Percentiles rank a stretch among this genome's conserved stretches.
phyloP scores from a whole-genome alignment of 2,797 vertebrate genomes.

The Rachycentron canadum region DNA sequence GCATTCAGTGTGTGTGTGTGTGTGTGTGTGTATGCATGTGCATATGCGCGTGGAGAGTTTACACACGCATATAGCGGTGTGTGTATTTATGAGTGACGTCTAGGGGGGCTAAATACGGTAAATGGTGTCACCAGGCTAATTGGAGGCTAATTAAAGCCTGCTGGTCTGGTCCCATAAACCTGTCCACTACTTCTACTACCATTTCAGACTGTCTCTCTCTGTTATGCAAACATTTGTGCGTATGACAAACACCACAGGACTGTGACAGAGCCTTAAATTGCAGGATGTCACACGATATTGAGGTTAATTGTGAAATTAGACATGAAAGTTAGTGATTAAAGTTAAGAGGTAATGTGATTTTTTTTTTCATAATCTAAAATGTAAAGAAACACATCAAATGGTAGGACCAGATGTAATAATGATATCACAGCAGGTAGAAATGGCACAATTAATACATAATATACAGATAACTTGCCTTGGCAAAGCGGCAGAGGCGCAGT shows the following conservation, averaged over 20 bases:
- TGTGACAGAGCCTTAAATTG: conserved; percentile 15
- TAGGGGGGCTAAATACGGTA: conserved; percentile 75
- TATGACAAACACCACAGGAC: conserved; percentile 34
- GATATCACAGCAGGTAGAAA: background rate
- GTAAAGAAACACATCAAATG: background rate
- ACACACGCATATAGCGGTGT: conserved; percentile 41
- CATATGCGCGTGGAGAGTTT: conserved; percentile 44
- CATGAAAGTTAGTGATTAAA: background rate
- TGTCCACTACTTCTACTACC: conserved; percentile 67
- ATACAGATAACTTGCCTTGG: conserved; percentile 86
- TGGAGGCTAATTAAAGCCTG: conserved; percentile 84
- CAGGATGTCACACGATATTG: conserved; percentile 22
- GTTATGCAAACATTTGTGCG: conserved; percentile 14
- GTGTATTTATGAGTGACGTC: conserved; percentile 72
- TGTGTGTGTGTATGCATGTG: conserved; percentile 20
- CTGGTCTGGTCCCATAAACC: conserved; percentile 78
- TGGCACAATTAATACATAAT: background rate
- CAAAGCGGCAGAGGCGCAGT: conserved; percentile 92
- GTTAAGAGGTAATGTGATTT: background rate
- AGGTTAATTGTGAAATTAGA: too few relatives aligned
- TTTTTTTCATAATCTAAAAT: background rate
- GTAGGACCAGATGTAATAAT: background rate
- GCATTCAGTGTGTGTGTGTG: conserved; percentile 14
- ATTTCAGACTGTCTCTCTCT: conserved; percentile 37
- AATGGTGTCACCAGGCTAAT: conserved; percentile 86